Base-by-base conservation (phyloP, 1,140 invertebrate species). In the Anagrus nilaparvatae region DNA sequence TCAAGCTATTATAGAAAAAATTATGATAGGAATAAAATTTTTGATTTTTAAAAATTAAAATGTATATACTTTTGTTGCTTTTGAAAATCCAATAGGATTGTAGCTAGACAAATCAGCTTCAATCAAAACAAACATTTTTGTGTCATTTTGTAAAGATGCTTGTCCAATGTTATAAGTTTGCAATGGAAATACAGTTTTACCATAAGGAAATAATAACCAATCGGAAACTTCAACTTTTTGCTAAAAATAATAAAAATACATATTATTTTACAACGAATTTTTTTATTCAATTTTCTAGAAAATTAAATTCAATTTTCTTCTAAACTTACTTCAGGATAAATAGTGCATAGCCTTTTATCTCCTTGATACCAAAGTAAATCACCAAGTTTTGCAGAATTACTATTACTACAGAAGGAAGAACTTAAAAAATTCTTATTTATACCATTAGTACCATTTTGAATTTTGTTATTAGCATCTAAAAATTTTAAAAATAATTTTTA, bases 341-440 rank as follows among this genome's bases (percentile, higher is more conserved):
- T 52, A 17, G 70, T 70, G 47, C 69, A 75, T 18, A 73, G 61
- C 23, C 64, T 58, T 47, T 70, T 66, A 24, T 69, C 62, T 10
- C 57, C 67, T 48, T 65, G 54, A 44, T 65, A 64, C 72, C 72
- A 76, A 18, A 77, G 49, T 33, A 76, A 61, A 49, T 77, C 71
- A 21, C 66, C 67, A 30, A 77, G 58, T 55, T 59, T 70, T 24
- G 72, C 73, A 47, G 56, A 43, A 49, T 48, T 59, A 18, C 65
- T 65, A 52, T 76, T 77, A 20, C 43, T 44, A 46, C 74, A 76
- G 12, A 73, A 55, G 37, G 60, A 55, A 3, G 74, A 76, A 39
- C 64, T 71, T 16, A 72, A 53, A 28, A 60, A 52, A 39, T 62
- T 45, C 12, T 56, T 48, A 12, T 32, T 47, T 7, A 47, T 40